Conservation (phyloP, 2,113 vertebrate species). For the Mobula hypostoma region DNA sequence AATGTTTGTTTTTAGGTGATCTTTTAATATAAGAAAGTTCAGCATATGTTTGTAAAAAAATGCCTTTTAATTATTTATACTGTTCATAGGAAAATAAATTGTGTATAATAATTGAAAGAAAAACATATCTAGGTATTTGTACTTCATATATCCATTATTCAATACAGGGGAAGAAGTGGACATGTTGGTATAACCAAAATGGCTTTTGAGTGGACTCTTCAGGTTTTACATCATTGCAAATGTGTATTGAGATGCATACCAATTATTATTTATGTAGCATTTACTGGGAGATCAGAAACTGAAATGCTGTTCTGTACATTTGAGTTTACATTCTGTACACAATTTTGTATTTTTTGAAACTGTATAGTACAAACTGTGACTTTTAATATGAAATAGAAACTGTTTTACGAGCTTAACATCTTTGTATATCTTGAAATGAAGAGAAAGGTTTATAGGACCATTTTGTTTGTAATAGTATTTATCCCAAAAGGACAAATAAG, state of each 20-base stretch:
- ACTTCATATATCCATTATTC: not conserved
- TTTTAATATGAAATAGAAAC: not conserved
- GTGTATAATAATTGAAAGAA: constrained; percentile 33
- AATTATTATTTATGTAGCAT: constrained; percentile 14
- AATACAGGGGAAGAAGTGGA: constrained; percentile 15
- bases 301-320: constrained; percentile 30
- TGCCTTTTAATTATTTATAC: constrained; percentile 38
- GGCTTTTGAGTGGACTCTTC: not conserved
- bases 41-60: constrained; percentile 35
- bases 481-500: not conserved
- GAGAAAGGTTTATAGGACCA: not conserved
- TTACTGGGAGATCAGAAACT: not conserved
- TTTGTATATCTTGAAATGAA: not conserved
- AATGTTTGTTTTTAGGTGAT: constrained; percentile 37
- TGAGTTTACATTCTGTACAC: constrained; percentile 27
- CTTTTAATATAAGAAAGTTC: constrained; percentile 32
- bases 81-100: constrained; percentile 35
- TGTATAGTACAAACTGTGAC: constrained; percentile 16
- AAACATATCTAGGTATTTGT: constrained; percentile 32
- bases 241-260: not conserved
- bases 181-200: not conserved
- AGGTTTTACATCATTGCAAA: not conserved
- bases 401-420: not conserved
- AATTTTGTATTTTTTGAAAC: constrained; percentile 7
- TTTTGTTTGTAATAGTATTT: not conserved